phyloP scores from a whole-genome alignment of 1,140 invertebrate species.

The Caenorhabditis tropicalis region DNA sequence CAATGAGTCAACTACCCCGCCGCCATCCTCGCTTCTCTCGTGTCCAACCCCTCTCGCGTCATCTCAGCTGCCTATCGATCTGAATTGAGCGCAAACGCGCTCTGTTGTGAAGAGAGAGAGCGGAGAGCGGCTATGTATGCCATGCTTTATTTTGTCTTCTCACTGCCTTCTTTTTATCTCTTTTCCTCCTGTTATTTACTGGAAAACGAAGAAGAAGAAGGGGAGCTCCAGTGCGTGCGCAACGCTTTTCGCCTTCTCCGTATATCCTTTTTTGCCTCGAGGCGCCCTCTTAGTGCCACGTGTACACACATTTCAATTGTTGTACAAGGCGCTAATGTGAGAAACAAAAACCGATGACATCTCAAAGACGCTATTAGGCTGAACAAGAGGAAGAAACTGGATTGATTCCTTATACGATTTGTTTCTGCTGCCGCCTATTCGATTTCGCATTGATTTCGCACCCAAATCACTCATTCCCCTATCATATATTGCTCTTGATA shows the following conservation, averaged over 20 bases:
- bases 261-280: conserved; percentile 28
- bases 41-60: not conserved
- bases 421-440: not conserved
- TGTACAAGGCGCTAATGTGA: not conserved
- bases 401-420: conserved; percentile 31
- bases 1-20: conserved; percentile 41
- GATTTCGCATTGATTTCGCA: not conserved
- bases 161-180: not conserved
- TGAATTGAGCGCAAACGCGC: not conserved
- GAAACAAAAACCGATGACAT: conserved; percentile 35
- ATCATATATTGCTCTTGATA: no score
- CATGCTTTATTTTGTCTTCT: not conserved
- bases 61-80: conserved; percentile 23
- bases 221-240: not conserved
- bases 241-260: not conserved
- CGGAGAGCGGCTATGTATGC: not conserved
- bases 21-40: no score
- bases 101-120: not conserved
- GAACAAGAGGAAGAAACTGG: not conserved
- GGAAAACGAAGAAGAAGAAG: not conserved
- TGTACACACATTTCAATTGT: not conserved
- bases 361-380: conserved; percentile 19
- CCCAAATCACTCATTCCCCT: no score
- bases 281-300: not conserved
- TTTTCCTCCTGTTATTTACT: not conserved